Evolutionary conservation across 2,113 vertebrate species (phyloP).

Genomic region (Callopanchax toddi): DNA sequence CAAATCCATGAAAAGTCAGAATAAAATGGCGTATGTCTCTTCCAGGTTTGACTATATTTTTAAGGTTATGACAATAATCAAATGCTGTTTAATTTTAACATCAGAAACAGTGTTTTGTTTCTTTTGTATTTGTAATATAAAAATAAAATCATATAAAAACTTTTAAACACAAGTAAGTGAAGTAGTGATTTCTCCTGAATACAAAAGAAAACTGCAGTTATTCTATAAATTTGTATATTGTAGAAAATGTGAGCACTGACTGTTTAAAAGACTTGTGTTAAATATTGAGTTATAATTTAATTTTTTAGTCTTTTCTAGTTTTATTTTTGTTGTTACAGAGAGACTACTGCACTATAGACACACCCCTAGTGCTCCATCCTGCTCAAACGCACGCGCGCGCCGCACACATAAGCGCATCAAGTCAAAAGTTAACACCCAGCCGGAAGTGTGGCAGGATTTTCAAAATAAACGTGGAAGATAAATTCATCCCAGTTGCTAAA

Average conservation of each 20-base stretch:
- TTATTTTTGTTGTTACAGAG: no score
- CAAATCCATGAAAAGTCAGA: slow-evolving; percentile 7
- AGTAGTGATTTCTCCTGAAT: no score
- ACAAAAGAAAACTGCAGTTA: no score
- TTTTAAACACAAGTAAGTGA: slow-evolving; percentile 4
- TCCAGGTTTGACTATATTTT: slow-evolving; percentile 16
- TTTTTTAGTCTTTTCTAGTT: no score
- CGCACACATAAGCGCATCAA: slow-evolving; percentile 27
- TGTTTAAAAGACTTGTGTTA: no score
- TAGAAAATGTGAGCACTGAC: no score
- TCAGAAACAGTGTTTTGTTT: slow-evolving; percentile 12
- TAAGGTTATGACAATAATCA: slow-evolving; percentile 27
- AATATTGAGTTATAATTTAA: no score
- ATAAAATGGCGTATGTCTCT: slow-evolving; percentile 4
- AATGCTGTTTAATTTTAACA: slow-evolving; percentile 44
- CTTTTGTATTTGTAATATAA: slow-evolving; percentile 26
- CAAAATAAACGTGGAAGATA: neutral
- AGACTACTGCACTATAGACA: slow-evolving; percentile 57
- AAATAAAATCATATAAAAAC: slow-evolving; percentile 34
- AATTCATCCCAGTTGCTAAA: no score
- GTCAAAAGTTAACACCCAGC: slow-evolving; percentile 20
- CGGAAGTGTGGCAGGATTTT: slow-evolving; percentile 35
- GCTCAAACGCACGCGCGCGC: neutral
- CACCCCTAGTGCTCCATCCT: slow-evolving; percentile 41
- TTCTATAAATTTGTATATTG: no score